Evolutionary conservation across 2,113 vertebrate species (phyloP).

Genomic region (Heptranchias perlo): DNA sequence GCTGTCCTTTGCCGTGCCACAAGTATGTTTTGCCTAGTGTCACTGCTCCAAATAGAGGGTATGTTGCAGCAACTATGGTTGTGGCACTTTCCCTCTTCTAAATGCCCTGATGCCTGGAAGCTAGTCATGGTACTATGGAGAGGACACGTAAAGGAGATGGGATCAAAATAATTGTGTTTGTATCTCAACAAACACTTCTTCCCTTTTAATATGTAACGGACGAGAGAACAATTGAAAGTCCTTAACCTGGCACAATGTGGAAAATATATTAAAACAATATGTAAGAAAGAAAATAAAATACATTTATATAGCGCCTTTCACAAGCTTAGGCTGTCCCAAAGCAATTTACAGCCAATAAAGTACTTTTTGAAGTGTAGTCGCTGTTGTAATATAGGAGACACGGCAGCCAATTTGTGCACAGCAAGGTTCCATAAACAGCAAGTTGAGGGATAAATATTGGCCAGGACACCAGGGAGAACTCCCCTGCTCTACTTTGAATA

Average conservation of each 20-base stretch:
- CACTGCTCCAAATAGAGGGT: neutral
- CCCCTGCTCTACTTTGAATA: neutral
- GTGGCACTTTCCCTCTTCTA: neutral
- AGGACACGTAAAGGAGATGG: neutral
- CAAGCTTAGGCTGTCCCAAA: neutral
- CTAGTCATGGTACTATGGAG: neutral
- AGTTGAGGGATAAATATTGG: neutral
- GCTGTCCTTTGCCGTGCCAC: neutral
- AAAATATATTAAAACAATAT: neutral
- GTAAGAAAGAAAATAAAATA: neutral
- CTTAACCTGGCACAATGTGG: neutral
- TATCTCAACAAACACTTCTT: neutral
- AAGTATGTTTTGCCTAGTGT: neutral
- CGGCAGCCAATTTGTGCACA: neutral
- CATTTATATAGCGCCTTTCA: neutral
- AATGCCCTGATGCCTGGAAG: neutral
- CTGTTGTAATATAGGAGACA: no score
- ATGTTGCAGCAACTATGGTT: neutral
- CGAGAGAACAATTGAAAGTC: neutral
- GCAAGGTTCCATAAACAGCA: neutral
- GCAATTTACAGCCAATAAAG: no score
- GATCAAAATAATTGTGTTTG: neutral
- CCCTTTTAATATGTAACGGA: neutral
- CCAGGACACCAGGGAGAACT: neutral
- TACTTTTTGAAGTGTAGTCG: no score